Conservation (phyloP, 2,888 invertebrate species). For the Philhelius pedissequus region DNA sequence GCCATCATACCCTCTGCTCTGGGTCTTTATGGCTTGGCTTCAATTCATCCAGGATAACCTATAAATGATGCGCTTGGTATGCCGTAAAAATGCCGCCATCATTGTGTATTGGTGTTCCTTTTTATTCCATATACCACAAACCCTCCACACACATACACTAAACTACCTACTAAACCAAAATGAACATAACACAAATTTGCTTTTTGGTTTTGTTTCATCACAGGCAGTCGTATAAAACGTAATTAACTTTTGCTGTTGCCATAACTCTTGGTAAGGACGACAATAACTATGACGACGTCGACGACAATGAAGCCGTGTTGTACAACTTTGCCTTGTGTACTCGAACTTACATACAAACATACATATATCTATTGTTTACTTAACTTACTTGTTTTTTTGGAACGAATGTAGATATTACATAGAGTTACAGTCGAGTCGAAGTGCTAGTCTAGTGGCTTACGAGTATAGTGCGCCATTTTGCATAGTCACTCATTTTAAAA, state of each 20-base stretch:
- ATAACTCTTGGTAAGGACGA: constrained; percentile 57
- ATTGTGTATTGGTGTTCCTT: neutral
- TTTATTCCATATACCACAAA: neutral
- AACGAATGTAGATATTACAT: neutral
- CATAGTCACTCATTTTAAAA: constrained; percentile 57
- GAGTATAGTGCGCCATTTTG: constrained; percentile 22
- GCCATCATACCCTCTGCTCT: no score
- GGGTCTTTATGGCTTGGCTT: constrained; percentile 13
- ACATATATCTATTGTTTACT: neutral
- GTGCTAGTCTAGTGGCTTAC: no score
- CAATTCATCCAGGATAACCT: constrained; percentile 15
- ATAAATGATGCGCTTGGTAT: constrained; percentile 49
- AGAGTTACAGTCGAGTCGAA: neutral
- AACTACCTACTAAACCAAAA: constrained; percentile 32
- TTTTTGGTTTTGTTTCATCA: constrained; percentile 57
- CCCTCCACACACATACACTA: neutral
- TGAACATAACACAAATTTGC: constrained; percentile 55
- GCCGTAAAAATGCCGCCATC: constrained; percentile 47
- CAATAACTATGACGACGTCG: constrained; percentile 37
- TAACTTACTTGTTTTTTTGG: neutral
- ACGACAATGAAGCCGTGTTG: constrained; percentile 31
- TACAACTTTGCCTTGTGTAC: neutral
- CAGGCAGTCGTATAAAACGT: constrained; percentile 24
- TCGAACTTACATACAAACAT: no score
- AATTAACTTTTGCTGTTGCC: constrained; percentile 67